A percentile compares a stretch with the other conserved stretches of the same genome.
phyloP scores from a whole-genome alignment of 2,888 invertebrate species.

The Branchellion lobata region DNA sequence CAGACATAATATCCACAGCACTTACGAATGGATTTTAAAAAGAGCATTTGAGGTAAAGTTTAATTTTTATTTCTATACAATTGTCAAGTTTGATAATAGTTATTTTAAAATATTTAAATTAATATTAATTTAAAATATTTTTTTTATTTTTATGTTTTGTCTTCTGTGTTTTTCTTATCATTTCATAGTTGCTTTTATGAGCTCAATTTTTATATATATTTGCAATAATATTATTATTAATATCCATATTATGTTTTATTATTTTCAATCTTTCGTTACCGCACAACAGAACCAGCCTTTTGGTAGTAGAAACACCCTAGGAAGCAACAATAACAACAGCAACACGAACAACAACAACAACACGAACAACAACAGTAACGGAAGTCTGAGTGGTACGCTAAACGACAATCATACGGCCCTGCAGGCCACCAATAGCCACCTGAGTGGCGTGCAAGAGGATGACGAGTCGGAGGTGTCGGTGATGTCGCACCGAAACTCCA shows the following conservation, averaged over 20 bases:
- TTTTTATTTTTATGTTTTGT: background rate
- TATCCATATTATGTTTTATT: too few species aligned
- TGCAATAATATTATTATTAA: too few species aligned
- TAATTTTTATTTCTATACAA: too few species aligned
- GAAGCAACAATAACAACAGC: background rate
- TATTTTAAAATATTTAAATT: background rate
- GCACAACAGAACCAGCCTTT: conserved; percentile 11
- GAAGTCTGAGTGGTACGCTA: background rate
- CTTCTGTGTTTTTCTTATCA: background rate
- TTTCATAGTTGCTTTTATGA: too few species aligned
- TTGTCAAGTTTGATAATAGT: too few species aligned
- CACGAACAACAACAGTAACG: background rate
- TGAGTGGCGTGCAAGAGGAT: background rate
- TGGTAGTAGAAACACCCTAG: background rate
- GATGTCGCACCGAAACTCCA: background rate
- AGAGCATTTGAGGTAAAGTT: background rate
- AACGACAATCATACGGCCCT: background rate
- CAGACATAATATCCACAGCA: too few species aligned
- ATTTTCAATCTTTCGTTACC: too few species aligned
- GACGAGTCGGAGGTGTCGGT: conserved; percentile 11
- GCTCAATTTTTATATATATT: too few species aligned
- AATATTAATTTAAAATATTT: background rate
- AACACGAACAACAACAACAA: background rate
- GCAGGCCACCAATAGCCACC: background rate
- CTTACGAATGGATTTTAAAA: conserved; percentile 14